Conservation (phyloP, 30 jellyfish, hydroid and myxozoan species). For the Aurelia coerulea region DNA sequence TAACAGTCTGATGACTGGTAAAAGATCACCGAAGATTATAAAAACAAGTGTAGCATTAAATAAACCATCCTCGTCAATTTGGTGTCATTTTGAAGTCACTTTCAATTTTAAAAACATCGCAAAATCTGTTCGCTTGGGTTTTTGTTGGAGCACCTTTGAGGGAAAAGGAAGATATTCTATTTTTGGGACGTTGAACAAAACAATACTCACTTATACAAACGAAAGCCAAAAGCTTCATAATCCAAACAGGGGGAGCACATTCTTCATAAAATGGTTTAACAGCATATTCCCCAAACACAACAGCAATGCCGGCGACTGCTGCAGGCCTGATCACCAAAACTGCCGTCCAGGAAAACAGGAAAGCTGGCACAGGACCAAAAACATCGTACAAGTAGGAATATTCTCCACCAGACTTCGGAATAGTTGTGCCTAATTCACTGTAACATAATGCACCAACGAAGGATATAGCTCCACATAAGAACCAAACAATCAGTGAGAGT, state of each 20-base stretch:
- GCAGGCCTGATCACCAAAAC: conserved; percentile 83
- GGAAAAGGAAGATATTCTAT: too few species aligned
- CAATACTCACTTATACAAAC: conserved; percentile 75
- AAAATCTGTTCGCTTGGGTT: too few species aligned
- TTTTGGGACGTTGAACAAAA: not conserved
- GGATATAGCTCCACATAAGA: conserved; percentile 75
- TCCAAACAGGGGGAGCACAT: conserved; percentile 78
- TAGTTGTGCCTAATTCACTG: conserved; percentile 83
- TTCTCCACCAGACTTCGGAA: conserved; percentile 86
- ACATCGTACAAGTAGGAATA: conserved; percentile 68
- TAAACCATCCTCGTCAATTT: too few species aligned
- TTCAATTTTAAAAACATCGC: too few species aligned
- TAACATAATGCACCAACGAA: conserved; percentile 81
- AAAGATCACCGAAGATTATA: too few species aligned
- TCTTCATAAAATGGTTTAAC: conserved; percentile 73
- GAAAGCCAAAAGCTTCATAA: conserved; percentile 81
- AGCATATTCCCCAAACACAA: conserved; percentile 77
- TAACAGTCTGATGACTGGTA: too few species aligned
- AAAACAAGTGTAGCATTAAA: too few species aligned
- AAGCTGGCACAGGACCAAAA: conserved; percentile 83
- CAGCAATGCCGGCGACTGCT: conserved; percentile 85
- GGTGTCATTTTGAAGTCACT: too few species aligned
- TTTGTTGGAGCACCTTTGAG: too few species aligned
- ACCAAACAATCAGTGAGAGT: conserved; percentile 72
- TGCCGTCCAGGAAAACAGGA: conserved; percentile 91